phyloP scores from a whole-genome alignment of 2,797 vertebrate species.

The Dipus sagitta region DNA sequence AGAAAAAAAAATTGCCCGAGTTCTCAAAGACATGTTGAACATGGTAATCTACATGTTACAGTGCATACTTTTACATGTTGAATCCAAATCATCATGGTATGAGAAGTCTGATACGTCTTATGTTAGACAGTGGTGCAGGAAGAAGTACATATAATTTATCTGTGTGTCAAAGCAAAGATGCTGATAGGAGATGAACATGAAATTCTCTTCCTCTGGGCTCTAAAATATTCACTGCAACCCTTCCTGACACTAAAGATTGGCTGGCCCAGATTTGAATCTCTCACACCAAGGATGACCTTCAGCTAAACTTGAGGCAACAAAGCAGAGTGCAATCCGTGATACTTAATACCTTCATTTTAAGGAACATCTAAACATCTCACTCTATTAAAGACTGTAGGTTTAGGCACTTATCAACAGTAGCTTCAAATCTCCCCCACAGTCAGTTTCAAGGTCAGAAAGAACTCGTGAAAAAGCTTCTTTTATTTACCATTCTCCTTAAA shows the following conservation, averaged over 20 bases:
- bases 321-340: neutral
- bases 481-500: neutral
- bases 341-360: constrained; percentile 9
- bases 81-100: constrained; percentile 1
- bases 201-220: constrained; percentile 23
- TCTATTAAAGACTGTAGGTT: neutral
- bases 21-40: constrained; percentile 54
- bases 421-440: neutral
- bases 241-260: constrained; percentile 22
- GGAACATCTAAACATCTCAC: neutral
- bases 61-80: constrained; percentile 53
- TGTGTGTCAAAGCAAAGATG: constrained; percentile 20
- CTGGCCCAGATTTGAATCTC: constrained; percentile 65
- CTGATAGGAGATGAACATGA: constrained; percentile 34
- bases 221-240: constrained; percentile 1
- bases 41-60: constrained; percentile 54
- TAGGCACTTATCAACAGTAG: neutral
- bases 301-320: constrained; percentile 45
- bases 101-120: neutral
- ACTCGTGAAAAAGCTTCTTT: constrained; percentile 20
- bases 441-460: constrained; percentile 70
- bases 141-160: constrained; percentile 31
- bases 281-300: constrained; percentile 64
- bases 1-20: constrained; percentile 25
- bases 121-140: neutral